A percentile compares a stretch with the other conserved stretches of the same genome.
Conservation (phyloP, 2,888 invertebrate species). For the Criorhina ranunculi region DNA sequence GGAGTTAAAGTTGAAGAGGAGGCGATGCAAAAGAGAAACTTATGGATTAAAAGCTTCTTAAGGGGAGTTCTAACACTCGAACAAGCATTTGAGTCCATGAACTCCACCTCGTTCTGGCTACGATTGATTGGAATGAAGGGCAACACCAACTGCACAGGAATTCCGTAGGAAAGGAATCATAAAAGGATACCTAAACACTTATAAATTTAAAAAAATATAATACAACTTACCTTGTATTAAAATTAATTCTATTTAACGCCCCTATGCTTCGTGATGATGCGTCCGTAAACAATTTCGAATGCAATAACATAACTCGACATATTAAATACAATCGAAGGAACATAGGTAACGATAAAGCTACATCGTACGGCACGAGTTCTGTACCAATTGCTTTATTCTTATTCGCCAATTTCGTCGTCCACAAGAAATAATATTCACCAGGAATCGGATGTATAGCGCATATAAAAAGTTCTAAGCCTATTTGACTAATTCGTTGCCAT, state of each 20-base stretch:
- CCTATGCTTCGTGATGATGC: conserved; percentile 99
- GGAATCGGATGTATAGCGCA: conserved; percentile 99
- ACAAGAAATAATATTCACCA: conserved; percentile 97
- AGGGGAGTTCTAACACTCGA: too few relatives aligned
- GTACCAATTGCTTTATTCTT: conserved; percentile 90
- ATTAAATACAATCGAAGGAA: conserved; percentile 99
- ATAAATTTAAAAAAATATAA: not conserved
- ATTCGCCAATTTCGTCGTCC: conserved; percentile 98
- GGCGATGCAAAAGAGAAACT: too few relatives aligned
- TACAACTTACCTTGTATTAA: conserved; percentile 92
- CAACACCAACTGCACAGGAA: not conserved
- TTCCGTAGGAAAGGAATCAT: too few relatives aligned
- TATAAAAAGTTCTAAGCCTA: conserved; percentile 95
- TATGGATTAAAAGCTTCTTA: too few relatives aligned
- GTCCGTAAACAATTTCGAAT: conserved; percentile 99
- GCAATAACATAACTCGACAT: conserved; percentile 99
- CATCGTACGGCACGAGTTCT: conserved; percentile 95
- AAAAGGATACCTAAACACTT: not conserved
- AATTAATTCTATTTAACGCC: conserved; percentile 98
- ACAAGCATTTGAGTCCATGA: too few relatives aligned
- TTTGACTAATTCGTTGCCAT: conserved; percentile 97
- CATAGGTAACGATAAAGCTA: conserved; percentile 99
- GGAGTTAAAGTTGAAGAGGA: too few relatives aligned
- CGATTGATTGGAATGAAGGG: too few relatives aligned
- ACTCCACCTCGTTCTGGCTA: too few relatives aligned